A percentile compares a stretch with the other conserved stretches of the same genome.
phyloP scores from a whole-genome alignment of 2,797 vertebrate species.

The Philypnodon macrostomus region DNA sequence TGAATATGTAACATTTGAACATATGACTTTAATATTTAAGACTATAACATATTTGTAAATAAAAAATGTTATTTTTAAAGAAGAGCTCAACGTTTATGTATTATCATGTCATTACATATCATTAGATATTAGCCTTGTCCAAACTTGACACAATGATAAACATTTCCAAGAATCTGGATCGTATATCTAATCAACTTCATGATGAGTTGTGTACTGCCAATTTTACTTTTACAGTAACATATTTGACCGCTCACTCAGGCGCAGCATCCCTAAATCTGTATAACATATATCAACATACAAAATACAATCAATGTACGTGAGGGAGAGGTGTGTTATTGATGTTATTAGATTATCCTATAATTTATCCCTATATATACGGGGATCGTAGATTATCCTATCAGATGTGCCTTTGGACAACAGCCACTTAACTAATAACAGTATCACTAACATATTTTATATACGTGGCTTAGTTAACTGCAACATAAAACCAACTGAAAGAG shows the following conservation, averaged over 20 bases:
- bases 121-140: no score
- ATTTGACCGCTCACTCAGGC: no score
- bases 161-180: no score
- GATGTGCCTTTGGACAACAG: slow-evolving; percentile 28
- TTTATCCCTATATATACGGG: no score
- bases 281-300: neutral
- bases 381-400: slow-evolving; percentile 24
- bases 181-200: no score
- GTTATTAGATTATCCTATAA: slow-evolving; percentile 18
- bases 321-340: neutral
- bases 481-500: neutral
- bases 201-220: no score
- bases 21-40: slow-evolving; percentile 62
- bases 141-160: no score
- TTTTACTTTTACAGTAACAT: no score
- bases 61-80: slow-evolving; percentile 58
- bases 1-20: slow-evolving; percentile 41
- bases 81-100: neutral
- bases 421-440: no score
- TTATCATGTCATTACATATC: neutral
- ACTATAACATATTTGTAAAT: slow-evolving; percentile 60
- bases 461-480: neutral
- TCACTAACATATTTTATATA: neutral
- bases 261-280: neutral
- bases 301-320: no score